A percentile compares a stretch with the other conserved stretches of the same genome.
These are phyloP conservation scores for Danio jaintianensis DNA, from an alignment of 2,797 vertebrate species.

Conservation along the genomic window DNA sequence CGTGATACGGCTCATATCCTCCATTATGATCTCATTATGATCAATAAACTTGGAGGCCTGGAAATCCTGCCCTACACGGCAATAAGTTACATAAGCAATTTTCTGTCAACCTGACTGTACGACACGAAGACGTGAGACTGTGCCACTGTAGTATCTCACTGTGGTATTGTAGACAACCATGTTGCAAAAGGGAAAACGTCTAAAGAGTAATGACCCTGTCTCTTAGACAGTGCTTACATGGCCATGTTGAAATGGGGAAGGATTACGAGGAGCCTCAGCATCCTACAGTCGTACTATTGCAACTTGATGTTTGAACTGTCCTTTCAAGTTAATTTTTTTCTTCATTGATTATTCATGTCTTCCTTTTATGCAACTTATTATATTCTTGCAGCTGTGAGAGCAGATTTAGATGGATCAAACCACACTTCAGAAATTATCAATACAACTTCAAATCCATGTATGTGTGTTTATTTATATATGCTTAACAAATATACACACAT, in stretches of 20 bases:
- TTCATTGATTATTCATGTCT: slow-evolving; percentile 38
- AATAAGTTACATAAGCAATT: slow-evolving; percentile 49
- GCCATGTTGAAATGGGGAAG: neutral
- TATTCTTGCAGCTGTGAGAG: slow-evolving; percentile 20
- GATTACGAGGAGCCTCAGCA: neutral
- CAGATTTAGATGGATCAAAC: slow-evolving; percentile 13
- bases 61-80: slow-evolving; percentile 45
- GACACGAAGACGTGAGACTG: slow-evolving; percentile 13
- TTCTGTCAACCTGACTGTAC: slow-evolving; percentile 39
- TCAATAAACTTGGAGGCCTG: slow-evolving; percentile 59
- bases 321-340: slow-evolving; percentile 34
- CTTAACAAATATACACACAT: too few relatives aligned
- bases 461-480: too few relatives aligned
- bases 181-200: neutral
- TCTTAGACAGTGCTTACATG: neutral
- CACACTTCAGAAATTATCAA: slow-evolving; percentile 3
- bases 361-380: slow-evolving; percentile 51
- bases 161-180: neutral
- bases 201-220: neutral
- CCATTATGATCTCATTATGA: slow-evolving; percentile 57
- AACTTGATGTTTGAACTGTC: slow-evolving; percentile 33
- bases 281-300: slow-evolving; percentile 22
- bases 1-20: slow-evolving; percentile 59
- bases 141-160: neutral
- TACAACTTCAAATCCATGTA: slow-evolving; percentile 12